Conservation (phyloP, 2,888 invertebrate genomes). For the Stomorhina lunata region DNA sequence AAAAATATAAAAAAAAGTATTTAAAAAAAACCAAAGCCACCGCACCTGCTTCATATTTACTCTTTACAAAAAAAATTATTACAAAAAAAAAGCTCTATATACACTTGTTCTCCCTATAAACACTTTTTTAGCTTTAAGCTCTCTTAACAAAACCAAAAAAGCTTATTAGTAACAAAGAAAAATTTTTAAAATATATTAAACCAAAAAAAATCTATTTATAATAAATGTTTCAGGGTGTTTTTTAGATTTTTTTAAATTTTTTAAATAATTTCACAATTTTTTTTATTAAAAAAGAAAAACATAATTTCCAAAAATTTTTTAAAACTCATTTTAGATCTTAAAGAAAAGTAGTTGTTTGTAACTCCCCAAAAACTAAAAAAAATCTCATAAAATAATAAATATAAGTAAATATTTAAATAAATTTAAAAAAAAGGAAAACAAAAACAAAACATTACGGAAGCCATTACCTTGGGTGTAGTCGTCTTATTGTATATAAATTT, state of each 20-base stretch:
- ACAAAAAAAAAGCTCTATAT: constrained; percentile 54
- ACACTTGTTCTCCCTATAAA: constrained; percentile 64
- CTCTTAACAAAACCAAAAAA: background rate
- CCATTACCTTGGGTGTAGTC: constrained; percentile 42
- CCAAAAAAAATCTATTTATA: background rate
- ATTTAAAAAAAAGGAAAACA: too few relatives aligned
- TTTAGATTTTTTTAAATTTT: background rate
- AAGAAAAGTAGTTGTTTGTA: constrained; percentile 40
- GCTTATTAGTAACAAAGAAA: constrained; percentile 48
- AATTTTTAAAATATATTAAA: constrained; percentile 19
- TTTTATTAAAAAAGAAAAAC: background rate
- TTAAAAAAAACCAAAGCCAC: constrained; percentile 61
- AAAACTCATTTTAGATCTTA: constrained; percentile 29
- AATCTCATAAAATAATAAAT: background rate
- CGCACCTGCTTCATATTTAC: constrained; percentile 67
- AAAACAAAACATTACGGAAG: too few relatives aligned
- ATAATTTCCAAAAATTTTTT: constrained; percentile 2
- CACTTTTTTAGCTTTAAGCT: constrained; percentile 61
- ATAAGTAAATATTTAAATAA: constrained; percentile 47
- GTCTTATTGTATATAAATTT: constrained; percentile 53
- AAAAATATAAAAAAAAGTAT: constrained; percentile 16
- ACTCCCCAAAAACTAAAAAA: background rate
- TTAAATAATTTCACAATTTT: background rate
- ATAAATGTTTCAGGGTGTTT: constrained; percentile 60
- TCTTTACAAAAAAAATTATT: constrained; percentile 52